Evolutionary conservation across 2,113 vertebrate species (phyloP).

Genomic region (Siniperca chuatsi): DNA sequence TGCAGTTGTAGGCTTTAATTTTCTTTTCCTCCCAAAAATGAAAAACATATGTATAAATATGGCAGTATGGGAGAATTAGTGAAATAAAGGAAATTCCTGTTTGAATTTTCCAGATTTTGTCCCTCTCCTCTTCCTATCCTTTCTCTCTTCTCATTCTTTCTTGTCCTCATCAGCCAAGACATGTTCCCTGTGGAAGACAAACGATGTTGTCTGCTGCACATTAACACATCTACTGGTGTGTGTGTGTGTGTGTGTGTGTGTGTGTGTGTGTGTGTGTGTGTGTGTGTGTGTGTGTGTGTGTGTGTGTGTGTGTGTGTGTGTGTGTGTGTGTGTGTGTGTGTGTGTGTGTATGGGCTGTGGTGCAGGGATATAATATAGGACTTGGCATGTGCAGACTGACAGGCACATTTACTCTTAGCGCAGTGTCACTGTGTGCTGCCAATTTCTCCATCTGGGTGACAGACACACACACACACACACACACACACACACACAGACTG

Average conservation of each 20-base stretch:
- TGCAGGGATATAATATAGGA: slow-evolving; percentile 25
- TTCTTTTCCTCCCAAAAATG: neutral
- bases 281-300: slow-evolving; percentile 15
- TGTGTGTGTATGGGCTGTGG: neutral
- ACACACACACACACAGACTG: slow-evolving; percentile 20
- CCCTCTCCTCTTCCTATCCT: neutral
- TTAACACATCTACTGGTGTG: neutral
- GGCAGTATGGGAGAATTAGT: neutral
- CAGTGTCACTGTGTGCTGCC: slow-evolving; percentile 35
- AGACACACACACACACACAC: slow-evolving; percentile 31
- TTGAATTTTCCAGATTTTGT: neutral
- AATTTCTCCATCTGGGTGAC: slow-evolving; percentile 57
- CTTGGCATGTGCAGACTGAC: slow-evolving; percentile 33
- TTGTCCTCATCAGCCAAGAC: slow-evolving; percentile 19
- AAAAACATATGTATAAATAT: neutral
- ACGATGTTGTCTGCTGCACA: neutral
- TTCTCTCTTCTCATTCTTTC: neutral
- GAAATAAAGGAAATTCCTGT: neutral
- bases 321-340: slow-evolving; percentile 27
- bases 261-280: slow-evolving; percentile 15
- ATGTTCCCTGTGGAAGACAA: slow-evolving; percentile 9
- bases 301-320: slow-evolving; percentile 22
- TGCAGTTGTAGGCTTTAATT: neutral
- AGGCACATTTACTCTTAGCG: slow-evolving; percentile 32
- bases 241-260: neutral